phyloP scores from a whole-genome alignment of 2,797 vertebrate species.

The Potorous gilbertii region DNA sequence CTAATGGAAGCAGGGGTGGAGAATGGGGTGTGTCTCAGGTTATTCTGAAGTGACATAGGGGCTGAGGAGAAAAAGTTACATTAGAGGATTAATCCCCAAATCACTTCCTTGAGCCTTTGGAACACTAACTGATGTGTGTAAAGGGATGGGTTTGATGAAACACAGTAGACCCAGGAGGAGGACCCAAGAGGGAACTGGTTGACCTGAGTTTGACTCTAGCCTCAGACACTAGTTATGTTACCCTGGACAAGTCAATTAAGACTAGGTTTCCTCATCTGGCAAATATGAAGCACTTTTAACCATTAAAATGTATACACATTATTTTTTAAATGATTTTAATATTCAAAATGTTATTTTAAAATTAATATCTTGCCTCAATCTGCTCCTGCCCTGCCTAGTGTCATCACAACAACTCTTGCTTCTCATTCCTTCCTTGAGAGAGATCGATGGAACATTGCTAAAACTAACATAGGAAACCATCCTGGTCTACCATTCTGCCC shows the following conservation, averaged over 20 bases:
- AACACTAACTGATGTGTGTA: accelerated
- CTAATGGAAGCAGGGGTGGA: background rate
- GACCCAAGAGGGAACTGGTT: background rate
- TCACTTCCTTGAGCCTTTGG: background rate
- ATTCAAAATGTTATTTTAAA: background rate
- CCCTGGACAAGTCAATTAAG: background rate
- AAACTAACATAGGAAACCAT: background rate
- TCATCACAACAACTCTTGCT: too few relatives aligned
- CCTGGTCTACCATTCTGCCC: background rate
- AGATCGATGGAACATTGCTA: background rate
- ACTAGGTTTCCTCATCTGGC: background rate
- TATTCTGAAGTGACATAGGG: background rate
- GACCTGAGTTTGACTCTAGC: background rate
- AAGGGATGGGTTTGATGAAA: background rate
- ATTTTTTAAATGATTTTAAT: too few relatives aligned
- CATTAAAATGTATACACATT: background rate
- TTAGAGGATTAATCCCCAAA: background rate
- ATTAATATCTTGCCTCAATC: background rate
- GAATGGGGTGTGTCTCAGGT: background rate
- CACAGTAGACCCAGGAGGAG: background rate
- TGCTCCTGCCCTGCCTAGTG: accelerated
- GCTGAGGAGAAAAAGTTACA: background rate
- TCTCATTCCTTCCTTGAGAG: background rate
- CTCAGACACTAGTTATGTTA: background rate
- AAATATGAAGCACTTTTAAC: background rate